Conservation (phyloP, 1,140 invertebrate genomes). For the Helicoverpa zea region DNA sequence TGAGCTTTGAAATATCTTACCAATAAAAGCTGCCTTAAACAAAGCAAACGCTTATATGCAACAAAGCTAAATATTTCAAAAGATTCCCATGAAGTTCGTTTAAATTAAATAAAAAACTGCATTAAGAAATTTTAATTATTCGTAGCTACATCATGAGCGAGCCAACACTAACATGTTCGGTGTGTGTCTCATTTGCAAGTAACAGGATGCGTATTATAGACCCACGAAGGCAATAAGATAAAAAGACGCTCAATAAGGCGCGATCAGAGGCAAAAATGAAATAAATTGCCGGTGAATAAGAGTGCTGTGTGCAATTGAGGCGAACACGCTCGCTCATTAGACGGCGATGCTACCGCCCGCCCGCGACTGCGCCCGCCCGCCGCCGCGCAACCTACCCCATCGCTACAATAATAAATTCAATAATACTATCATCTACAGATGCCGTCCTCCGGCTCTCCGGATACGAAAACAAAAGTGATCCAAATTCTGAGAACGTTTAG, state of each 20-base stretch:
- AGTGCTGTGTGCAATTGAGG: constrained; percentile 84
- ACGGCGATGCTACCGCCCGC: constrained; percentile 66
- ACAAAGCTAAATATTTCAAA: constrained; percentile 52
- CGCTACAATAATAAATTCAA: constrained; percentile 39
- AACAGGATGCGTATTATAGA: constrained; percentile 85
- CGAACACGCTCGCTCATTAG: constrained; percentile 85
- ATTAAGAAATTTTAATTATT: constrained; percentile 84
- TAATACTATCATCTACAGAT: constrained; percentile 40
- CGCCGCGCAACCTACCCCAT: constrained; percentile 5
- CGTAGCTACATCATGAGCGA: constrained; percentile 76
- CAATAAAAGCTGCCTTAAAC: constrained; percentile 2
- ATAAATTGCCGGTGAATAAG: constrained; percentile 86
- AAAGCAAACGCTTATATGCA: constrained; percentile 36
- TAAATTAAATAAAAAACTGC: constrained; percentile 67
- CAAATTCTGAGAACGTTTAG: constrained; percentile 73
- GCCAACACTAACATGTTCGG: constrained; percentile 76
- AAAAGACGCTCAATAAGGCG: constrained; percentile 85
- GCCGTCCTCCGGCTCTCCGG: constrained; percentile 40
- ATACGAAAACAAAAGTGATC: constrained; percentile 65
- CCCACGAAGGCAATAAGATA: constrained; percentile 85
- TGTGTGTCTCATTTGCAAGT: constrained; percentile 85
- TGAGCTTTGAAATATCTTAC: background rate
- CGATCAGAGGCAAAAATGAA: constrained; percentile 86
- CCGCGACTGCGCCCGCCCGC: constrained; percentile 44
- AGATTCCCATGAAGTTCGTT: constrained; percentile 52